A percentile compares a stretch with the other conserved stretches of the same genome.
Evolutionary conservation across 2,113 vertebrate genomes (phyloP).

Genomic region (Deroptyus accipitrinus): DNA sequence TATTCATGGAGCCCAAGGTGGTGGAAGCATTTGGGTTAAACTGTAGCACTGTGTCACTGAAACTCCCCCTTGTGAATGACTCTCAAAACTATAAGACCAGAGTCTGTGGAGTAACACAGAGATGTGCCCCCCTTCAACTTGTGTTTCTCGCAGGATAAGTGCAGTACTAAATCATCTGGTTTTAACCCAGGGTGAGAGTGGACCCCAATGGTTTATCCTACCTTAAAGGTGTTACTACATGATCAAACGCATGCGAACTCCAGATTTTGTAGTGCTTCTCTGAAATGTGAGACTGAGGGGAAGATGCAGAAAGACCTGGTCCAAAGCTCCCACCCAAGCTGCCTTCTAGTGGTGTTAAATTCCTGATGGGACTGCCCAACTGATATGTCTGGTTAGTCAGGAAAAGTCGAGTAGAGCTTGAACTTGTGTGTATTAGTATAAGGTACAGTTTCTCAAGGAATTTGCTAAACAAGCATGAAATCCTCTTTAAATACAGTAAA

Average conservation of each 20-base stretch:
- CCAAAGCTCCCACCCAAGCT: not conserved
- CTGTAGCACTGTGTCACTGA: not conserved
- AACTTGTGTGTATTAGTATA: not conserved
- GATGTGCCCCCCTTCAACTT: not conserved
- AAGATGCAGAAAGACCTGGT: not conserved
- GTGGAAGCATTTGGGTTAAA: not conserved
- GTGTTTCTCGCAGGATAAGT: not conserved
- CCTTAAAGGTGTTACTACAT: not conserved
- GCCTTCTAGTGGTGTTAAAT: not conserved
- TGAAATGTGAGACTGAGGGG: not conserved
- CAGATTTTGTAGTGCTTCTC: not conserved
- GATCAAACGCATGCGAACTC: not conserved
- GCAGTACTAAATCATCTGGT: not conserved
- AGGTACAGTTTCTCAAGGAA: not conserved
- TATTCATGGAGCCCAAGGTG: not conserved
- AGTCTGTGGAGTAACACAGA: not conserved
- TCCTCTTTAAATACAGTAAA: not conserved
- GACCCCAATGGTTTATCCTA: not conserved
- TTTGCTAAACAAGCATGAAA: slow-evolving; percentile 13
- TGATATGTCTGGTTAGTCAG: not conserved
- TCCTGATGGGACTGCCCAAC: not conserved
- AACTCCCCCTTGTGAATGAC: not conserved
- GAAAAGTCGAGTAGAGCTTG: not conserved
- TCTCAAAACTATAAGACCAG: not conserved
- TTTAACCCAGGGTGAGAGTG: not conserved